phyloP scores from a whole-genome alignment of 1,140 invertebrate species.

The Microplitis mediator region DNA sequence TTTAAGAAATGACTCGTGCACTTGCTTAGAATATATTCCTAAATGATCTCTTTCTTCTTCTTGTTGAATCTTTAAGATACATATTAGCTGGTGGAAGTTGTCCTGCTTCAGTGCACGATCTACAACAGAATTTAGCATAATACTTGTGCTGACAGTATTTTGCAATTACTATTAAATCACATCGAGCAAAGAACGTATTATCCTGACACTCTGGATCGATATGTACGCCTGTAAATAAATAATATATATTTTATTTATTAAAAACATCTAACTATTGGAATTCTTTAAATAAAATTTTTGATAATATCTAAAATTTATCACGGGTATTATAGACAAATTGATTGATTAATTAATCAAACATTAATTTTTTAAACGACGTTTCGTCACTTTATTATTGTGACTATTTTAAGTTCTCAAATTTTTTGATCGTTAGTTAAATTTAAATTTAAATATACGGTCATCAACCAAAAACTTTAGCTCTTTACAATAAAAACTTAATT shows the following conservation, averaged over 20 bases:
- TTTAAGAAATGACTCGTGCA: background rate
- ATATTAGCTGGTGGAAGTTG: constrained; percentile 65
- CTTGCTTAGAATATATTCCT: constrained; percentile 33
- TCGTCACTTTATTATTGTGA: too few relatives aligned
- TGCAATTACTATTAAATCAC: constrained; percentile 81
- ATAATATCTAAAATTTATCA: too few relatives aligned
- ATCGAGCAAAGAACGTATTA: constrained; percentile 88
- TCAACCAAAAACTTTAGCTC: too few relatives aligned
- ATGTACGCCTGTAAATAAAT: constrained; percentile 67
- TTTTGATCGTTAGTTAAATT: too few relatives aligned
- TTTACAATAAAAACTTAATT: too few relatives aligned
- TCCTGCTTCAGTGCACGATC: constrained; percentile 85
- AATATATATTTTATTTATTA: constrained; percentile 8
- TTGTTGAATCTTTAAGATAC: constrained; percentile 50
- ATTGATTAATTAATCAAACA: too few relatives aligned
- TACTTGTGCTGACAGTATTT: constrained; percentile 84
- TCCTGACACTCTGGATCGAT: constrained; percentile 82
- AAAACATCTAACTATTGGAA: background rate
- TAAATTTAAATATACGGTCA: too few relatives aligned
- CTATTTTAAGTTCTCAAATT: too few relatives aligned
- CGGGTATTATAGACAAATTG: too few relatives aligned
- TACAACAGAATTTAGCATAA: constrained; percentile 92
- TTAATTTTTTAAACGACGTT: too few relatives aligned
- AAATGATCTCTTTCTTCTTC: constrained; percentile 45
- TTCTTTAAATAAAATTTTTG: background rate